Evolutionary conservation across 2,888 invertebrate genomes (phyloP), one percentile per base, ranked within the genome.

Genomic region (Hydriomena furcata): DNA sequence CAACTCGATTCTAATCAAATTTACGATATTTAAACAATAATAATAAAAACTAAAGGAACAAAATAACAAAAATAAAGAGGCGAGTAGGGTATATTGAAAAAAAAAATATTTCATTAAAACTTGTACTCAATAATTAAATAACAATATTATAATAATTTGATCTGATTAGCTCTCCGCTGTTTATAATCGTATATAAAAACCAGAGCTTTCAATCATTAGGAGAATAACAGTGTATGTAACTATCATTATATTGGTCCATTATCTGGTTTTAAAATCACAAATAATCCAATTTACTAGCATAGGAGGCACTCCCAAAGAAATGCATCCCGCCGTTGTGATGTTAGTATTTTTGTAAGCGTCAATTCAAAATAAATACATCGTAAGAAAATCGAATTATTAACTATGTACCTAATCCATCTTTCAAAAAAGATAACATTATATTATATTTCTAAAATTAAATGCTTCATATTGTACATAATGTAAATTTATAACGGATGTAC

Each of bases 71-170:
- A 85, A 85, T 80, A 87, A 76, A 86, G 76, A 87, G 80, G 84
- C 83, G 85, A 82, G 82, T 84, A 81, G 79, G 80, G 76, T 85
- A 86, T 86, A 86, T 82, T 82, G 82, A 85, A 87, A 87, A 84
- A n/a, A n/a, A 79, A 84, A 80, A 84, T 81, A 87, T 82, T 82
- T 76, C 77, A 81, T 84, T 86, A 84, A 85, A 88, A 86, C 88
- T 88, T 89, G 90, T 90, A 90, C 87, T 89, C 89, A 82, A 86
- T 87, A 88, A 87, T 88, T 86, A 87, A 87, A 86, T 87, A 90
- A 90, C 89, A 88, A 86, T 88, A 87, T 86, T 82, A 88, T 87
- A 89, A 82, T 88, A 89, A 82, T 88, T 90, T 90, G 88, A 88
- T 89, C 89, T 88, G 77, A 76, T 80, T 74, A 83, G 83, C 84